Evolutionary conservation across 2,888 invertebrate species (phyloP).

Genomic region (Limulus polyphemus): DNA sequence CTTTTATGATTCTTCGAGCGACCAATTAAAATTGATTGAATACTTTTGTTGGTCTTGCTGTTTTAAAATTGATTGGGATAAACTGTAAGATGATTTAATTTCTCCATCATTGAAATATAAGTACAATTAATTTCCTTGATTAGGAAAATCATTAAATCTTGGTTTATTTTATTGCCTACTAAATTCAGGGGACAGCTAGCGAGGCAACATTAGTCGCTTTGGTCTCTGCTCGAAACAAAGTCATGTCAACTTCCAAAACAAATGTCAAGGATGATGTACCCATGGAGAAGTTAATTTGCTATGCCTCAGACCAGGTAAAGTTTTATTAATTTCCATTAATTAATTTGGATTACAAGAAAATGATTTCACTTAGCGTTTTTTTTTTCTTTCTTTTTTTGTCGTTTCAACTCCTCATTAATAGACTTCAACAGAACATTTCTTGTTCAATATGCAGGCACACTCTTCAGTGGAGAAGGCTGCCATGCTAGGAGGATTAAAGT

Average conservation of each 20-base stretch:
- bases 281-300: constrained; percentile 1
- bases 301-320: neutral
- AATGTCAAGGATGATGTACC: neutral
- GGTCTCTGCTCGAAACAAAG: constrained; percentile 59
- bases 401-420: neutral
- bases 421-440: neutral
- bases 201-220: constrained; percentile 74
- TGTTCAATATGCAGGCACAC: constrained; percentile 54
- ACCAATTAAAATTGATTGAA: too few species aligned
- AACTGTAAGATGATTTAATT: too few species aligned
- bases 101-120: too few species aligned
- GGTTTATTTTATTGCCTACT: too few species aligned
- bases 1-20: too few species aligned
- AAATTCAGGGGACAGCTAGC: constrained; percentile 66
- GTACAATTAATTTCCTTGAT: too few species aligned
- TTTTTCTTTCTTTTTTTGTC: neutral
- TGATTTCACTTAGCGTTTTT: too few species aligned
- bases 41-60: too few species aligned
- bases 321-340: neutral
- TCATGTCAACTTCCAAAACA: neutral
- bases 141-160: too few species aligned
- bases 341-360: neutral
- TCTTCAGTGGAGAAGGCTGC: constrained; percentile 94
- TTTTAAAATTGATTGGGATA: too few species aligned
- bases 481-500: constrained; percentile 77